Conservation (phyloP, 2,113 vertebrate genomes). For the Sitta europaea region DNA sequence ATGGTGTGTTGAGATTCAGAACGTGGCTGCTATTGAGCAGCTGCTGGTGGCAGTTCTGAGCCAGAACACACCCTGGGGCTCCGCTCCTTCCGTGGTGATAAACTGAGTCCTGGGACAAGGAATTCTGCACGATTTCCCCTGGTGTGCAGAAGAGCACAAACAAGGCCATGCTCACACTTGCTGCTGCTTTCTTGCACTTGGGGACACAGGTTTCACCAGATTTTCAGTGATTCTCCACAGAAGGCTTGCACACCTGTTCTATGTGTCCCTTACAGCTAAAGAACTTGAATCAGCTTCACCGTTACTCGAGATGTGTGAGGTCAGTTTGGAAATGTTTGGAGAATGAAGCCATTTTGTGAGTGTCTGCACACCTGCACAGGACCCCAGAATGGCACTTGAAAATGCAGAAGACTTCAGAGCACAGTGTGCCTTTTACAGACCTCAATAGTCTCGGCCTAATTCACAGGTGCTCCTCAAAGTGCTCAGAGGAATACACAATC, state of each 20-base stretch:
- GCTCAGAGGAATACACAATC: not conserved
- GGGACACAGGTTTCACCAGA: conserved; percentile 68
- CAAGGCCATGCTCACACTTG: not conserved
- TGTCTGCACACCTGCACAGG: not conserved
- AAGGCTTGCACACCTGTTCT: conserved; percentile 75
- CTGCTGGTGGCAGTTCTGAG: not conserved
- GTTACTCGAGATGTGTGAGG: conserved; percentile 69
- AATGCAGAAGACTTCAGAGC: not conserved
- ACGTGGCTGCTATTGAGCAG: not conserved
- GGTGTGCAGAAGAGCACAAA: not conserved
- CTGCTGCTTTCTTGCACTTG: not conserved
- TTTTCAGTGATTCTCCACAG: conserved; percentile 76
- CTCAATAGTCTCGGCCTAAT: not conserved
- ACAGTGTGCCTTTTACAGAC: not conserved
- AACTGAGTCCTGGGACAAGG: not conserved
- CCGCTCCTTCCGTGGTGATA: not conserved
- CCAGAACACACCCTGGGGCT: not conserved
- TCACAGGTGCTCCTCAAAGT: not conserved
- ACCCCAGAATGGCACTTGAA: not conserved
- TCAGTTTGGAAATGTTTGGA: conserved; percentile 76
- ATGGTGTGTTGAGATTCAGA: not conserved
- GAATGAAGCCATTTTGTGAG: conserved; percentile 64
- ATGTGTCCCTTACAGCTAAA: conserved; percentile 76
- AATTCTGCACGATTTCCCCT: not conserved
- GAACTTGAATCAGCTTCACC: conserved; percentile 75